These are phyloP conservation scores for Diarsia mendica DNA, from an alignment of 2,888 invertebrate genomes.

Conservation along the genomic window DNA sequence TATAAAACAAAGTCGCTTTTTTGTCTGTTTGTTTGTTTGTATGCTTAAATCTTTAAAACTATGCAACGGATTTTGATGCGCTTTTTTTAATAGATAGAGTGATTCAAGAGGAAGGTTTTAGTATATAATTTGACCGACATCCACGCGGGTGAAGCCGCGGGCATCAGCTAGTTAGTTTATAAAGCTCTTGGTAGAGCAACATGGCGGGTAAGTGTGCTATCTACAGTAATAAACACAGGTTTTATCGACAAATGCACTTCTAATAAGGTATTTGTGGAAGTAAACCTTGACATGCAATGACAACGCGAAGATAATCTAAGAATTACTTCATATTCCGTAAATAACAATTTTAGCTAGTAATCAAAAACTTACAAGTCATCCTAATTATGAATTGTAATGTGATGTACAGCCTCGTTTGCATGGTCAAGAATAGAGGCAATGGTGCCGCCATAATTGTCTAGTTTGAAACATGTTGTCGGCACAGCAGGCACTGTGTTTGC, in stretches of 20 bases:
- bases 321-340: constrained; percentile 14
- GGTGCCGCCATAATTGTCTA: not conserved
- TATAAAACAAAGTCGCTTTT: too few species aligned
- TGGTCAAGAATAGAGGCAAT: not conserved
- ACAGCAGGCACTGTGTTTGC: not conserved
- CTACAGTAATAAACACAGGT: not conserved
- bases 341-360: constrained; percentile 1
- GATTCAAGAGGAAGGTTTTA: too few species aligned
- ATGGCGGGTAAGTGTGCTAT: constrained; percentile 40
- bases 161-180: constrained; percentile 22
- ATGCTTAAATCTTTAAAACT: too few species aligned
- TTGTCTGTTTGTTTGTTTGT: too few species aligned
- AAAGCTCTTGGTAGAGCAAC: constrained; percentile 9
- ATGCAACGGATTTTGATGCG: too few species aligned
- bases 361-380: constrained; percentile 30
- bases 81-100: too few species aligned
- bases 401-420: not conserved
- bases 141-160: too few species aligned
- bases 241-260: constrained; percentile 36
- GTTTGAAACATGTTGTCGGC: not conserved
- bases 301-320: constrained; percentile 21
- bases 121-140: too few species aligned
- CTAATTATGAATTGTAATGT: not conserved
- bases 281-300: constrained; percentile 35
- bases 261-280: constrained; percentile 22